These are phyloP conservation scores for Chascanopsetta lugubris DNA, from an alignment of 2,113 vertebrate genomes.

Conservation along the genomic window DNA sequence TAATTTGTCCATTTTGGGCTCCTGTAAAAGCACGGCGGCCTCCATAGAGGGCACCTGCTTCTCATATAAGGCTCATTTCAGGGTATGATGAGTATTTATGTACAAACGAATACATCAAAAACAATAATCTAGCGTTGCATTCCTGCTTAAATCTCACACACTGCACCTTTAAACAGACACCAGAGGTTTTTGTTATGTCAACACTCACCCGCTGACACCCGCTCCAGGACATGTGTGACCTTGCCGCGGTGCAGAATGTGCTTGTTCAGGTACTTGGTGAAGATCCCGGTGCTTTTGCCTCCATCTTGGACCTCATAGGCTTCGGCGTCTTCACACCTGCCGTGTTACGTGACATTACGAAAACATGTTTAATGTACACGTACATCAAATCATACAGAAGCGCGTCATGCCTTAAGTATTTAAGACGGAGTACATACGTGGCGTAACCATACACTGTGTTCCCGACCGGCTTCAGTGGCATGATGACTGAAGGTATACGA, in stretches of 20 bases:
- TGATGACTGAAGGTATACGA: conserved; percentile 80
- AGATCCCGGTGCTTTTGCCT: conserved; percentile 87
- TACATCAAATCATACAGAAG: not conserved
- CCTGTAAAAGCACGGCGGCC: too few relatives aligned
- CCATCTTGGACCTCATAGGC: conserved; percentile 89
- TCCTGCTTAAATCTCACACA: not conserved
- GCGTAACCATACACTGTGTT: conserved; percentile 90
- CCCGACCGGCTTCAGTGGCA: conserved; percentile 82
- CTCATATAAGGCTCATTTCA: too few relatives aligned
- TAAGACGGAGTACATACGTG: conserved; percentile 82
- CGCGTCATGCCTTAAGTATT: not conserved
- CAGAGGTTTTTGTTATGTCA: not conserved
- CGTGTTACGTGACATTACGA: not conserved
- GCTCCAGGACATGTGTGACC: conserved; percentile 87
- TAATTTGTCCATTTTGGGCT: too few relatives aligned
- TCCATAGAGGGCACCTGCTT: too few relatives aligned
- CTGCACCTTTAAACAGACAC: not conserved
- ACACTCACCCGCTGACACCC: conserved; percentile 86
- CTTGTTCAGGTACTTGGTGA: conserved; percentile 90
- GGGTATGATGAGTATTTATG: too few relatives aligned
- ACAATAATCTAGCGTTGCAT: not conserved
- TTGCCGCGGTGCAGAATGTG: conserved; percentile 85
- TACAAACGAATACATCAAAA: too few relatives aligned
- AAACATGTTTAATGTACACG: not conserved
- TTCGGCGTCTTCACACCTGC: conserved; percentile 88